Conservation (phyloP, 2,888 invertebrate genomes). For the Plemyria rubiginata region DNA sequence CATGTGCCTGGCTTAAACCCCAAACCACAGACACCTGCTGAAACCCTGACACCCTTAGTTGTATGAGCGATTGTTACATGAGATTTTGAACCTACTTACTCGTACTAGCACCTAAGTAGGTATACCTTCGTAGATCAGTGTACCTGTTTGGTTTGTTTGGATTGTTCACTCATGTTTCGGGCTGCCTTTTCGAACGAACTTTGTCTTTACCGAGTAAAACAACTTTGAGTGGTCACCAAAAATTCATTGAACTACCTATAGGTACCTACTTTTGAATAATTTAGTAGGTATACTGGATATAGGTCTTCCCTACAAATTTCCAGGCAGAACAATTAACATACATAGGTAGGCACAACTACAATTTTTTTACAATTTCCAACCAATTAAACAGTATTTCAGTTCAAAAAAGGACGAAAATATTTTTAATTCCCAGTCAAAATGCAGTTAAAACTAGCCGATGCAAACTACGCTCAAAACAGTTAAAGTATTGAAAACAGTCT, state of each 20-base stretch:
- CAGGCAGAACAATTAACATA: background rate
- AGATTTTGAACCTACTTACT: slow-evolving; percentile 42
- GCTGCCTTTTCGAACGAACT: background rate
- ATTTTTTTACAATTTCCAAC: slow-evolving; percentile 6
- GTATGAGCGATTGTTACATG: slow-evolving; percentile 60
- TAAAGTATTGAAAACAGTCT: slow-evolving; percentile 40
- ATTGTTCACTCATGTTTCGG: background rate
- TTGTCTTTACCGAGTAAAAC: background rate
- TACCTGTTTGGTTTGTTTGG: background rate
- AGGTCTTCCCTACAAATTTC: background rate
- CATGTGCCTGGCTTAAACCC: slow-evolving; percentile 54
- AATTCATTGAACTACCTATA: too few relatives aligned
- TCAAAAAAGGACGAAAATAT: slow-evolving; percentile 17
- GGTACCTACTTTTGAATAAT: too few relatives aligned
- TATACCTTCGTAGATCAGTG: too few relatives aligned
- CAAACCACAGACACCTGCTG: slow-evolving; percentile 69
- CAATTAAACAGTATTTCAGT: slow-evolving; percentile 4
- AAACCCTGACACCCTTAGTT: slow-evolving; percentile 59
- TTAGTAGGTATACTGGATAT: too few relatives aligned
- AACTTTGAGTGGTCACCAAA: too few relatives aligned
- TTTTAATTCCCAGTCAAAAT: slow-evolving; percentile 22
- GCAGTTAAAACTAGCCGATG: slow-evolving; percentile 31
- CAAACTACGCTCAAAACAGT: slow-evolving; percentile 29
- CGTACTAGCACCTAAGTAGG: too few relatives aligned
- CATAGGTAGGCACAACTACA: background rate